Base-by-base conservation (phyloP, 2,888 invertebrate genomes). In the Drosophila meridiana region DNA sequence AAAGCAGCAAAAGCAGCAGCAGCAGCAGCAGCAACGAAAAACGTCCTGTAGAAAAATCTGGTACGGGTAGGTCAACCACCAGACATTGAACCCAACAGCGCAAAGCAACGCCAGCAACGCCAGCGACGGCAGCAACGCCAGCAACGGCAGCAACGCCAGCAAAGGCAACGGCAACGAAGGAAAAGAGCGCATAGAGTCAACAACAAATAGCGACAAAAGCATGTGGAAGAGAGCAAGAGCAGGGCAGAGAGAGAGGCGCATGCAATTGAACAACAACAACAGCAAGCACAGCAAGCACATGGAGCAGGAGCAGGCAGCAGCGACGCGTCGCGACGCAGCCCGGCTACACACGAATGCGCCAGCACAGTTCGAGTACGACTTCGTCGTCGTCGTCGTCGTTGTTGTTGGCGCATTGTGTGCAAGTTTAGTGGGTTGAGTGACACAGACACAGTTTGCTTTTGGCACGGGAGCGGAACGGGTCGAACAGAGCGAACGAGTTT, bases 51-150 rank as follows among this genome's bases (percentile, higher is more conserved):
- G 60, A 48, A 77, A 84, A 89, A 73, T 69, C 68, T 65, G 81
- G 91, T 83, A 80, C 90, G 90, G 90, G 90, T 90, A 91, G 90
- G 90, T 91, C 90, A 91, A 91, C 90, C 91, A 90, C 90, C 90
- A 91, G 90, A 87, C 90, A 87, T 91, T 91, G 90, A 91, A 91
- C 90, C 88, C 91, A 78, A 63, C 91, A 78, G 65, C 73, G 64
- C 68, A 73, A 68, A 75, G 65, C 63, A 59, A 55, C 34, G 61
- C 32, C 59, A 60, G 42, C 56, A 43, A 48, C 48, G 26, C 8
- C 40, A 40, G 40, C 40, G 14, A 14, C 11, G 61, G n/a, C 61
- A 57, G 40, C 55, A 45, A 57, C 32, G 34, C 20, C 20, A 20
- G 14, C 40, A 73, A 66, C 53, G 57, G 28, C 52, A 36, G 42